A percentile compares a stretch with the other conserved stretches of the same genome.
Conservation (phyloP, 2,888 invertebrate genomes). For the Hypolimnas misippus region DNA sequence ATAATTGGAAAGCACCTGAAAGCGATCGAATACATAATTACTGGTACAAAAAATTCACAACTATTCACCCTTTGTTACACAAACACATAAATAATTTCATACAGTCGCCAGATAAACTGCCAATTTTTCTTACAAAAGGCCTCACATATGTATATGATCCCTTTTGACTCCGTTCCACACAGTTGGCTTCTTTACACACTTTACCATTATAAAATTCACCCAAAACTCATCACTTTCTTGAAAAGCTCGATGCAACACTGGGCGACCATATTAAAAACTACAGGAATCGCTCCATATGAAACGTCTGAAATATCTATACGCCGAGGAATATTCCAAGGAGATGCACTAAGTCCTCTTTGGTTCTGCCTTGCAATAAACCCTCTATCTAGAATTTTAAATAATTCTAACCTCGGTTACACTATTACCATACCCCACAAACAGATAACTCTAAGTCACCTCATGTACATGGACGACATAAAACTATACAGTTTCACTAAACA, state of each 20-base stretch:
- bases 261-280: slow-evolving; percentile 26
- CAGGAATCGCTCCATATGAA: slow-evolving; percentile 13
- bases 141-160: slow-evolving; percentile 39
- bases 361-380: slow-evolving; percentile 33
- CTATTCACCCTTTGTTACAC: not conserved
- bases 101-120: no score
- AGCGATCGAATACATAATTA: no score
- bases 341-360: slow-evolving; percentile 12
- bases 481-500: not conserved
- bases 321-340: slow-evolving; percentile 40
- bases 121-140: no score
- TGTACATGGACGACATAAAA: slow-evolving; percentile 14
- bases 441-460: not conserved
- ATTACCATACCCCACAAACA: not conserved
- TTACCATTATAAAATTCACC: slow-evolving; percentile 41
- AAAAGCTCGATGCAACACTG: slow-evolving; percentile 25
- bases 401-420: slow-evolving; percentile 12
- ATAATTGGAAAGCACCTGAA: no score
- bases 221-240: slow-evolving; percentile 9
- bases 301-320: slow-evolving; percentile 35
- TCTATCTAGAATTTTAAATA: slow-evolving; percentile 28
- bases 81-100: no score
- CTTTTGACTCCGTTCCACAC: slow-evolving; percentile 45
- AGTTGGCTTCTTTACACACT: slow-evolving; percentile 41
- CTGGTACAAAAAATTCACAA: no score